Evolutionary conservation across 2,797 vertebrate genomes (phyloP), one percentile per base, ranked within the genome.

Genomic region (Sphenopsis melanotis): DNA sequence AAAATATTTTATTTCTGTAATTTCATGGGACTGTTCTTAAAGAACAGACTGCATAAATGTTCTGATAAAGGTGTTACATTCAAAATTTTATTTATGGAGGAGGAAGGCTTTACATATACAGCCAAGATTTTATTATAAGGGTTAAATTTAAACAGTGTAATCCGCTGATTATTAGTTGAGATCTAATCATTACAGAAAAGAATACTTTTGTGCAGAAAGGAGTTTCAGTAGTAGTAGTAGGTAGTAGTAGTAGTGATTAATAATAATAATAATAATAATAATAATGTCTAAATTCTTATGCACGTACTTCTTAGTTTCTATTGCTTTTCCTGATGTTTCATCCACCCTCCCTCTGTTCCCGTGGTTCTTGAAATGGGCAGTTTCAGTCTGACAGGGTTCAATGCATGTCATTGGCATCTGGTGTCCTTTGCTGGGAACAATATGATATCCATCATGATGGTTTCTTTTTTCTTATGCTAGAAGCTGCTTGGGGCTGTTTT

Each of bases 21-120:
- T 93, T 86, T 42, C 37, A 18, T 53, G 36, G 7, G 27, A 46
- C 29, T 90, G 18, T 72, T 83, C 36, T 90, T 72, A 57, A 85
- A 39, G 27, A 80, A 36, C 16, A 44, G 18, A 50, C 59, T 90
- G 50, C 50, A n/a, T 82, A 57, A 78, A 27, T 6, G 10, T 26
- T 53, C 42, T 39, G 36, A 34, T 78, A 64, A 69, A 83, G 9
- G 10, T 61, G 20, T 88, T 81, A 7, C 20, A 47, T 42, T 90
- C 12, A 13, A 89, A 83, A 69, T 5, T 0, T 69, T 86, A 29
- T 68, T 65, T 82, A 22, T 24, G 16, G 12, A 8, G 4, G 2
- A 79, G 37, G 27, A 90, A 71, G 9, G 53, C 6, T 55, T 53
- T 32, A 9, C 46, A 64, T 37, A 57, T 47, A 92, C 75, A 87